Percentiles rank a stretch among this genome's conserved stretches.
Evolutionary conservation across 2,113 vertebrate genomes (phyloP).

Genomic region (Daphoenositta chrysoptera): DNA sequence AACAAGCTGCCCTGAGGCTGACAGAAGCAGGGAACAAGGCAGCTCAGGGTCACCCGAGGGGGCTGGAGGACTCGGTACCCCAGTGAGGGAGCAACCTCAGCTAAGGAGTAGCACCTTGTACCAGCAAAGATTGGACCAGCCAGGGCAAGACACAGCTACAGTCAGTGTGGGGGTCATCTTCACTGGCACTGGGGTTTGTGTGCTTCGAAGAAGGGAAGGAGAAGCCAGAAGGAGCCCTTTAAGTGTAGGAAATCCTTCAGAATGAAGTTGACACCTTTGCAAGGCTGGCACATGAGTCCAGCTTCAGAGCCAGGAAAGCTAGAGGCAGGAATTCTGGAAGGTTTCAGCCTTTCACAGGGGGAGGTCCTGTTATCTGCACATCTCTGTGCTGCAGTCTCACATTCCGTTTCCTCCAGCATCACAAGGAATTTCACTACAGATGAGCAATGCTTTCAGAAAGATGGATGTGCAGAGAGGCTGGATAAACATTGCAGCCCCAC

Average conservation of each 20-base stretch:
- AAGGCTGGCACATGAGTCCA: accelerated
- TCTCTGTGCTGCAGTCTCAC: background rate
- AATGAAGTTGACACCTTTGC: background rate
- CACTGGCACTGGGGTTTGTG: background rate
- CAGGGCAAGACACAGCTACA: background rate
- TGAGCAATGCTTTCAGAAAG: background rate
- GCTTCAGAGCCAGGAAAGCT: background rate
- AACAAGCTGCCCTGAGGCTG: background rate
- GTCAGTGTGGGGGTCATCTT: background rate
- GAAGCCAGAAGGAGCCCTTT: background rate
- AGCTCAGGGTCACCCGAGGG: background rate
- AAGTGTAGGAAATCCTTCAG: background rate
- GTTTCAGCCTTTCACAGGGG: background rate
- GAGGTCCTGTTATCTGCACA: background rate
- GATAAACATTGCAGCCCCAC: background rate
- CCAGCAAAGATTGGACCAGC: background rate
- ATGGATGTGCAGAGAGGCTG: background rate
- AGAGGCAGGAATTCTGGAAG: background rate
- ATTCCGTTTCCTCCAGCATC: background rate
- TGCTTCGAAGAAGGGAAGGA: background rate
- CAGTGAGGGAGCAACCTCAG: background rate
- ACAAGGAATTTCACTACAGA: background rate
- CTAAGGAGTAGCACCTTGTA: background rate
- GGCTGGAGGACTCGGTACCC: background rate
- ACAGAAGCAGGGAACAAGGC: background rate